Evolutionary conservation across 2,113 vertebrate species (phyloP).

Genomic region (Sprattus sprattus): DNA sequence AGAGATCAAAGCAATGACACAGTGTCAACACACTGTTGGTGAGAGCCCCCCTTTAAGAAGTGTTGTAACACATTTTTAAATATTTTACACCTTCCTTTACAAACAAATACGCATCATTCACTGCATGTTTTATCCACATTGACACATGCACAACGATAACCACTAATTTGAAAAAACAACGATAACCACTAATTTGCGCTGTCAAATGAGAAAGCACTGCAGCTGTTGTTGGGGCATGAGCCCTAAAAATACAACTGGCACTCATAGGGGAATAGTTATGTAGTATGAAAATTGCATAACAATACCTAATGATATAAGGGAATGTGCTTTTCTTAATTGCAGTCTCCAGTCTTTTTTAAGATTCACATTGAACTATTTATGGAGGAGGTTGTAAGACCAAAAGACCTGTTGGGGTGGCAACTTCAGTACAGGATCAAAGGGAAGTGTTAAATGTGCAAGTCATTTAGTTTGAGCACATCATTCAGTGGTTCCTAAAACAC

Average conservation of each 20-base stretch:
- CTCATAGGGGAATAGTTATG: not conserved
- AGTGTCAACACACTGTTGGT: not conserved
- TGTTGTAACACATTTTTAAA: conserved; percentile 16
- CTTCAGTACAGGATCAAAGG: too few species aligned
- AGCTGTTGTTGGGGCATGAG: not conserved
- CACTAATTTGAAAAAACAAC: too few species aligned
- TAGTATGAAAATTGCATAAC: not conserved
- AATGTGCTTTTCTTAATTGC: not conserved
- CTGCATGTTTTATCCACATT: not conserved
- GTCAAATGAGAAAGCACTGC: not conserved
- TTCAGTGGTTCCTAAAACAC: too few species aligned
- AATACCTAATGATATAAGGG: not conserved
- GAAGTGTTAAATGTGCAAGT: too few species aligned
- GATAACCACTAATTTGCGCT: too few species aligned
- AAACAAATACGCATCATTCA: not conserved
- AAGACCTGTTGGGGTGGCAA: too few species aligned
- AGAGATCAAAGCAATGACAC: not conserved
- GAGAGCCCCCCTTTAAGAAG: not conserved
- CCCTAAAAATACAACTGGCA: not conserved
- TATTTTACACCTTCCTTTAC: conserved; percentile 18
- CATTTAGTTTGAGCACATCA: too few species aligned
- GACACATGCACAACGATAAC: not conserved
- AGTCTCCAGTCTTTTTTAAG: not conserved
- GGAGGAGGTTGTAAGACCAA: too few species aligned
- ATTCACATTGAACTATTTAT: too few species aligned